These are phyloP conservation scores for Eumaeus atala DNA, from an alignment of 1,140 invertebrate genomes.

Conservation along the genomic window DNA sequence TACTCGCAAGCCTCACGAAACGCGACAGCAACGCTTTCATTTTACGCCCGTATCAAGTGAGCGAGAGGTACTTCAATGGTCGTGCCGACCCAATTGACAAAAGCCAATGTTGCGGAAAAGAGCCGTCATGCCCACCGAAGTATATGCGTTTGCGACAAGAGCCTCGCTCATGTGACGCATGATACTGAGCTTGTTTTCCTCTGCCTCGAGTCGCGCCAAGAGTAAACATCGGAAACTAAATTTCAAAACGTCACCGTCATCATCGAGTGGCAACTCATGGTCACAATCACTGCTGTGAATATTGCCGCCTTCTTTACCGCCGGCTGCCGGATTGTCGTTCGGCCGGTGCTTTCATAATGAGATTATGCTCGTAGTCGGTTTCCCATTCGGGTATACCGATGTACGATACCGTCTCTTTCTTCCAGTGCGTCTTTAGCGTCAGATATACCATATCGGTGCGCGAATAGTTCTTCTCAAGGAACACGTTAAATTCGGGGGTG, in stretches of 20 bases:
- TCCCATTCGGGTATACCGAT: constrained; percentile 5
- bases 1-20: too few species aligned
- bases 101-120: constrained; percentile 11
- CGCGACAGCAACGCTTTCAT: too few species aligned
- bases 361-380: constrained; percentile 11
- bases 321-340: neutral
- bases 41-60: too few species aligned
- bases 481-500: constrained; percentile 5
- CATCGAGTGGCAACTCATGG: neutral
- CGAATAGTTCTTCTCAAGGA: constrained; percentile 7
- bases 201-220: constrained; percentile 10
- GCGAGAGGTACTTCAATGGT: too few species aligned
- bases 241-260: neutral
- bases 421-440: constrained; percentile 3
- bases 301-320: neutral
- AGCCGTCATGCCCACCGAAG: constrained; percentile 12
- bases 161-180: constrained; percentile 10
- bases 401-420: constrained; percentile 1
- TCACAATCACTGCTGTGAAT: neutral
- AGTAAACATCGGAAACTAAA: constrained; percentile 10
- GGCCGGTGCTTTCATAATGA: constrained; percentile 7
- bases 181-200: constrained; percentile 8
- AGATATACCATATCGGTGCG: constrained; percentile 5
- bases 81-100: neutral
- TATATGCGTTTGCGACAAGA: constrained; percentile 6